Base-by-base conservation (phyloP, 2,797 vertebrate genomes). In the Fundulus diaphanus region DNA sequence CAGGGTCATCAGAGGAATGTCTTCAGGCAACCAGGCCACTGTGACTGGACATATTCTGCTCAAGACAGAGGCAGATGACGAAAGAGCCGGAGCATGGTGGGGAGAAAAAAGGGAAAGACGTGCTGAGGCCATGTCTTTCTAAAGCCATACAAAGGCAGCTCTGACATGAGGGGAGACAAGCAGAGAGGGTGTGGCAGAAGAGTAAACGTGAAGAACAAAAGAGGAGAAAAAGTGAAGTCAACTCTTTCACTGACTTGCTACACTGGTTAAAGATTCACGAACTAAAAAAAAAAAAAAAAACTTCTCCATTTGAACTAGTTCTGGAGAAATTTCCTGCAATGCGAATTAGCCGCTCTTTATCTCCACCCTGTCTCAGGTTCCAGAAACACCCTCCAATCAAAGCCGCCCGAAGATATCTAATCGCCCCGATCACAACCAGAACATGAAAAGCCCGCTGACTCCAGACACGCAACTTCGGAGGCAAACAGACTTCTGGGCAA, bases 1-100 rank as follows among this genome's bases (percentile, higher is more conserved):
- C 29, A 4, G 82, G 83, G 88, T 82, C 88, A 85, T 83, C 85
- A 48, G 52, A 83, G 87, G 90, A 93, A 94, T 91, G 91, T 72
- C 82, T 82, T 76, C 72, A 79, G 79, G 87, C 77, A 68, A 80
- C 80, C 54, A 54, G 78, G 79, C 80, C 69, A 35, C 85, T 90
- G 84, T 92, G 90, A 93, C 87, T 82, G 88, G 85, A 89, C 85
- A 80, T 67, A 82, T 77, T 89, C 75, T 52, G 82, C 82, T 82
- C 83, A 89, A 83, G 75, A 83, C 8, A 84, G 77, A 76, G 48
- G 52, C 51, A 13, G 70, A n/a, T n/a, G n/a, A n/a, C n/a, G n/a
- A n/a, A n/a, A 77, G 57, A 83, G 46, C 37, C 66, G 80, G 74
- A 77, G 29, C 13, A 42, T 74, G 67, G 59, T 7, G 37, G 31